phyloP scores from a whole-genome alignment of 2,888 invertebrate species.

The Nephrocerus scutellatus region DNA sequence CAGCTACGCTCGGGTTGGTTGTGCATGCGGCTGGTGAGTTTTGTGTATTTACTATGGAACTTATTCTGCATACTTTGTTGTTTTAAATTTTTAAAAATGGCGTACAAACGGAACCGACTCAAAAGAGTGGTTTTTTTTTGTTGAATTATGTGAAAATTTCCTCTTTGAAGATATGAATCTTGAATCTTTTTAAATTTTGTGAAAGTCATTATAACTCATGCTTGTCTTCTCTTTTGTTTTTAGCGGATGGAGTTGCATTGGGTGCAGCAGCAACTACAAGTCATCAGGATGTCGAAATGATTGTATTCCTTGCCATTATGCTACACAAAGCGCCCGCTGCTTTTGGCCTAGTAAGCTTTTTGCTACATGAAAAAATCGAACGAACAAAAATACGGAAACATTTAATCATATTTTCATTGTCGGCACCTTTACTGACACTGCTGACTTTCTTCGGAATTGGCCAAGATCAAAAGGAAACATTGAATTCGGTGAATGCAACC shows the following conservation, averaged over 20 bases:
- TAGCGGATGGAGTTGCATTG: constrained; percentile 92
- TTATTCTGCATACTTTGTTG: constrained; percentile 4
- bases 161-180: no score
- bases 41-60: background rate
- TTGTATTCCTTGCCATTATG: constrained; percentile 98
- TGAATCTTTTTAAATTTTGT: no score
- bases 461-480: constrained; percentile 83
- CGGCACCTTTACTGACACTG: constrained; percentile 85
- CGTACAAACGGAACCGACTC: no score
- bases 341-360: constrained; percentile 95
- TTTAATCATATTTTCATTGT: constrained; percentile 81
- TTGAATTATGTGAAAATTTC: no score
- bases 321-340: constrained; percentile 98
- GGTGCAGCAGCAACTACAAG: constrained; percentile 98
- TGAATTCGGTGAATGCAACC: constrained; percentile 85
- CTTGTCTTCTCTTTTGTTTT: constrained; percentile 18
- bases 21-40: constrained; percentile 88
- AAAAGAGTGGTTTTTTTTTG: no score
- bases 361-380: constrained; percentile 91
- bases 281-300: constrained; percentile 92
- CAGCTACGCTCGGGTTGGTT: constrained; percentile 93
- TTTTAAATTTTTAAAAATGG: no score
- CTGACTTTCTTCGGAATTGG: constrained; percentile 91
- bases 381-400: constrained; percentile 77
- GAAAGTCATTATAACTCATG: background rate